Evolutionary conservation across 2,888 invertebrate genomes (phyloP).

Genomic region (Sussaba pulchella): DNA sequence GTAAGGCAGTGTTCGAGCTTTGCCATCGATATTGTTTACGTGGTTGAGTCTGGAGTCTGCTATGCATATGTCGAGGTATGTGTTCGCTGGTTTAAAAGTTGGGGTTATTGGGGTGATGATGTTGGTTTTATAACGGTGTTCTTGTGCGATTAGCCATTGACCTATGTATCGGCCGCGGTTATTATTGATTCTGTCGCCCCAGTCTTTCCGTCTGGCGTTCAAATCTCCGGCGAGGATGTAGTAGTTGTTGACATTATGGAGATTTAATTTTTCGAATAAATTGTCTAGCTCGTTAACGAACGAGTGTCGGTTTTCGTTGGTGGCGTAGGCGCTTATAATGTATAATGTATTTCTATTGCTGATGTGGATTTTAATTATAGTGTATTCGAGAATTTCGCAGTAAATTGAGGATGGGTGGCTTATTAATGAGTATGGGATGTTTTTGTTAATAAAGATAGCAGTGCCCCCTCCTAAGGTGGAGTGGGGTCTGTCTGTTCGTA

Average conservation of each 20-base stretch:
- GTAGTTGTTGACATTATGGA: background rate
- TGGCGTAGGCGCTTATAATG: background rate
- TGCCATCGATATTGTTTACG: background rate
- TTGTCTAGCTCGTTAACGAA: background rate
- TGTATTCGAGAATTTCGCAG: background rate
- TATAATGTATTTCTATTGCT: background rate
- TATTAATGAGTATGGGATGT: background rate
- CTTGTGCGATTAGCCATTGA: background rate
- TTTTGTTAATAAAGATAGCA: conserved; percentile 23
- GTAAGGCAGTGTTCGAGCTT: conserved; percentile 14
- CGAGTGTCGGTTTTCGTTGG: background rate
- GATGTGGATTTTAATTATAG: background rate
- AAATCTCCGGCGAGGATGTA: conserved; percentile 28
- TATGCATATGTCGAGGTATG: conserved; percentile 24
- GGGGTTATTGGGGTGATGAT: conserved; percentile 7
- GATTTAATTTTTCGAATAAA: conserved; percentile 3
- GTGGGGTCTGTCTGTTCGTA: conserved; percentile 11
- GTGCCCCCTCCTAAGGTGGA: conserved; percentile 39
- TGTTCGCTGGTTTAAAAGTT: conserved; percentile 15
- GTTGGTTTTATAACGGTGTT: background rate
- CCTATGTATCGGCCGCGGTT: conserved; percentile 13
- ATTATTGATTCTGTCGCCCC: conserved; percentile 5
- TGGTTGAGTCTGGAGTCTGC: background rate
- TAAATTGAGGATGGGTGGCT: background rate
- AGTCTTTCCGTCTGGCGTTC: conserved; percentile 6